phyloP scores from a whole-genome alignment of 1,140 invertebrate genomes.

The Batillaria attramentaria region DNA sequence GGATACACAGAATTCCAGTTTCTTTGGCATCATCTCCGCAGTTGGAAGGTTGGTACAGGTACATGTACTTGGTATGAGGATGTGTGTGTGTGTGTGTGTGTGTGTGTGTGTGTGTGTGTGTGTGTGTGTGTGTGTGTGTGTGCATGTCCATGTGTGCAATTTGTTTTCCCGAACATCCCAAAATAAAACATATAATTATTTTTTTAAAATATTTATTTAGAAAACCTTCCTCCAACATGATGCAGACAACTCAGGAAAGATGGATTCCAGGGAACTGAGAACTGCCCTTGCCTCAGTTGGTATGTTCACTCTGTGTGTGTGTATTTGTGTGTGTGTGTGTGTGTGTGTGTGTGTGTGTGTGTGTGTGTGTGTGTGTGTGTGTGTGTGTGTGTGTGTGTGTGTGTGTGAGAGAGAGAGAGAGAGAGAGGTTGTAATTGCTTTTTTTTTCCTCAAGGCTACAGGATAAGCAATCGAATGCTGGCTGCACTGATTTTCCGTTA shows the following conservation, averaged over 20 bases:
- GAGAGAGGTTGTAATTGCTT: no score
- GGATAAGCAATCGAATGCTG: slow-evolving; percentile 88
- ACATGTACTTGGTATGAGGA: neutral
- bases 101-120: neutral
- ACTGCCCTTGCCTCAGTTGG: slow-evolving; percentile 80
- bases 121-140: neutral
- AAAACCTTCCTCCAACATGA: slow-evolving; percentile 61
- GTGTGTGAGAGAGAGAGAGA: no score
- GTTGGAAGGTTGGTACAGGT: slow-evolving; percentile 57
- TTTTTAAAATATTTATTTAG: slow-evolving; percentile 71
- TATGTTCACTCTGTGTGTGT: slow-evolving; percentile 25
- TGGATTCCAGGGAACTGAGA: slow-evolving; percentile 83
- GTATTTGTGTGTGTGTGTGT: no score
- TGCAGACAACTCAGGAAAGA: slow-evolving; percentile 51
- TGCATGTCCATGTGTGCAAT: neutral
- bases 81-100: neutral
- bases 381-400: no score
- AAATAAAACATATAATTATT: neutral
- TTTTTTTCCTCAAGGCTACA: slow-evolving; percentile 77
- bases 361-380: no score
- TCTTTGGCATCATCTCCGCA: slow-evolving; percentile 59
- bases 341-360: no score
- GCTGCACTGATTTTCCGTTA: slow-evolving; percentile 90
- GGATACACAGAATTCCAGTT: slow-evolving; percentile 62
- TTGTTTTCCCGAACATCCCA: neutral